These are phyloP conservation scores for Heteropelma amictum DNA, from an alignment of 2,888 invertebrate species.

Conservation along the genomic window DNA sequence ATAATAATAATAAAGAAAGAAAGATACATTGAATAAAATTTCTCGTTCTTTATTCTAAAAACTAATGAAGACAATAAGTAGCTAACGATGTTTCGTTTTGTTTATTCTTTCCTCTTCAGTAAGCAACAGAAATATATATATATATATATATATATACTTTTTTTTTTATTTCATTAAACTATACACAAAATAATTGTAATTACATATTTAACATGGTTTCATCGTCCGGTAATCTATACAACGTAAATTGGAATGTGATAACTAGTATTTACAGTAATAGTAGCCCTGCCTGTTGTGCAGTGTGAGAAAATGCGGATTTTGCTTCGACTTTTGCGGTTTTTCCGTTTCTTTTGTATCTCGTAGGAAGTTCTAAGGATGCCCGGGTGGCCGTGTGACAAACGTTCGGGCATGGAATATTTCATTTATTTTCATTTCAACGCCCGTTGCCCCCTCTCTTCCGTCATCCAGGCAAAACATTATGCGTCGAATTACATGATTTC, in stretches of 20 bases:
- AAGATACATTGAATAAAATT: constrained; percentile 53
- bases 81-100: constrained; percentile 71
- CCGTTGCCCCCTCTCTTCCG: not conserved
- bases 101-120: constrained; percentile 65
- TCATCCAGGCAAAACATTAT: constrained; percentile 20
- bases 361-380: constrained; percentile 73
- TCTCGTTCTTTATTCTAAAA: constrained; percentile 63
- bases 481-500: constrained; percentile 36
- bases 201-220: constrained; percentile 77
- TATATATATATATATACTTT: constrained; percentile 22
- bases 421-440: not conserved
- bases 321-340: constrained; percentile 44
- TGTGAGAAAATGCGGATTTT: constrained; percentile 75
- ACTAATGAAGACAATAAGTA: constrained; percentile 76
- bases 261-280: constrained; percentile 77
- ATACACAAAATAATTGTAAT: constrained; percentile 77
- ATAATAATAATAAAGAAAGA: constrained; percentile 45
- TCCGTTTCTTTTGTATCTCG: constrained; percentile 50
- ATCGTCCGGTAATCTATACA: constrained; percentile 73
- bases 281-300: constrained; percentile 77
- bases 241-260: constrained; percentile 78
- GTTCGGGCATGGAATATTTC: constrained; percentile 29
- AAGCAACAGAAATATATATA: constrained; percentile 77
- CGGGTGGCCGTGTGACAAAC: constrained; percentile 68
- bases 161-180: constrained; percentile 75